Percentiles rank a stretch among this genome's conserved stretches.
Evolutionary conservation across 2,888 invertebrate species (phyloP).

Genomic region (Phragmatobia fuliginosa): DNA sequence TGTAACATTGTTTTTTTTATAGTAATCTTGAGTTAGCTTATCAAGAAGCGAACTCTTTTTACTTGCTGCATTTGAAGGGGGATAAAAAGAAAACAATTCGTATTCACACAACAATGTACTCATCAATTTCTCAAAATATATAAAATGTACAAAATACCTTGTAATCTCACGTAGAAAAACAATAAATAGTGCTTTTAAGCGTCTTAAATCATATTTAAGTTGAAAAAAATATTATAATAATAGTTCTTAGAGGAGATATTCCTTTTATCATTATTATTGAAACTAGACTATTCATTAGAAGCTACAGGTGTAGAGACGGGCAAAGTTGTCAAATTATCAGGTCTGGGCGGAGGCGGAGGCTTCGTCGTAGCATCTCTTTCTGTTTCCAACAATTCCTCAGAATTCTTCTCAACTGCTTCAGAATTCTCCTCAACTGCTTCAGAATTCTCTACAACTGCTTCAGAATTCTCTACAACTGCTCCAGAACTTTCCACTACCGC

Average conservation of each 20-base stretch:
- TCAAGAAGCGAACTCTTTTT: too few relatives aligned
- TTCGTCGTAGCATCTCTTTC: conserved; percentile 59
- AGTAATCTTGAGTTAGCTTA: neutral
- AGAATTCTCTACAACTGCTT: neutral
- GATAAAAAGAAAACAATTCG: neutral
- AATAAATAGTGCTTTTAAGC: neutral
- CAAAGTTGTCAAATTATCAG: conserved; percentile 55
- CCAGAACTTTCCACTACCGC: neutral
- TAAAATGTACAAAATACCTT: conserved; percentile 6
- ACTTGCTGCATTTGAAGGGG: neutral
- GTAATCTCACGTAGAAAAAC: neutral
- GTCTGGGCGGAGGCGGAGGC: conserved; percentile 72
- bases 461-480: neutral
- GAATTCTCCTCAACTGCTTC: neutral
- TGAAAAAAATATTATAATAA: too few relatives aligned
- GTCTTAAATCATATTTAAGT: too few relatives aligned
- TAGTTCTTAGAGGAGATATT: neutral
- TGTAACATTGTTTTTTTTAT: too few relatives aligned
- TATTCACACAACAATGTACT: neutral
- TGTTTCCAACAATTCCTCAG: conserved; percentile 7
- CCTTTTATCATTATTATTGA: neutral
- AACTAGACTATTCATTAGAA: conserved; percentile 1
- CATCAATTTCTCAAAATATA: conserved; percentile 9
- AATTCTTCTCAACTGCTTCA: conserved; percentile 17
- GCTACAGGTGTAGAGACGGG: conserved; percentile 35